Conservation (phyloP, 2,113 vertebrate species). For the Cyprinus carpio region DNA sequence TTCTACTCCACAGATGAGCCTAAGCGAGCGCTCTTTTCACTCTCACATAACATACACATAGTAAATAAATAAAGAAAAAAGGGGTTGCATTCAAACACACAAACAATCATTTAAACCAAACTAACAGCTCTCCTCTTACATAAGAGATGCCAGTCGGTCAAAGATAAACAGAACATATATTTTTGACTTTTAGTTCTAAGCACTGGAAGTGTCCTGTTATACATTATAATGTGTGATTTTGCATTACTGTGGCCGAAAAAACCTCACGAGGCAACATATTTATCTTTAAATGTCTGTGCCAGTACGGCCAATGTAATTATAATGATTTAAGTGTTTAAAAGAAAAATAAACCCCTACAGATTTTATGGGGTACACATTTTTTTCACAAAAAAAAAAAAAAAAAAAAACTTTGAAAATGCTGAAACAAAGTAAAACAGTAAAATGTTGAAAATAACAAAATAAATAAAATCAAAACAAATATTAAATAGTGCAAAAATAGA, state of each 20-base stretch:
- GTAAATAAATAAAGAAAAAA: conserved; percentile 34
- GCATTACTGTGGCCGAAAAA: background rate
- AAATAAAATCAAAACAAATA: too few relatives aligned
- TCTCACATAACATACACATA: conserved; percentile 32
- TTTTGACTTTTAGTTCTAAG: background rate
- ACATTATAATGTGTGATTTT: background rate
- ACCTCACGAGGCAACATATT: background rate
- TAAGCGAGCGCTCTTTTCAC: conserved; percentile 48
- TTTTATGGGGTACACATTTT: background rate
- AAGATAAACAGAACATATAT: background rate
- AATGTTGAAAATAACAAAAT: too few relatives aligned
- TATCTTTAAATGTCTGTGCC: too few relatives aligned
- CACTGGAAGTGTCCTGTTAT: background rate
- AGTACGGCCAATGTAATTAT: too few relatives aligned
- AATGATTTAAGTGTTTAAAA: too few relatives aligned
- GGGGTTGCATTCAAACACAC: conserved; percentile 15
- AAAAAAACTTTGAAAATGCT: too few relatives aligned
- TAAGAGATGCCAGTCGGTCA: background rate
- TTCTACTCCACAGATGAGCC: conserved; percentile 71
- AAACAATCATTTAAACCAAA: background rate
- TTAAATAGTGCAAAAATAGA: too few relatives aligned
- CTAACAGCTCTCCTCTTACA: background rate
- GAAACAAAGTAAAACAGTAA: too few relatives aligned
- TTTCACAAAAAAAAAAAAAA: background rate
- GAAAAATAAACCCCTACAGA: background rate